Base-by-base conservation (phyloP, 1,140 invertebrate genomes). In the Monochamus saltuarius region DNA sequence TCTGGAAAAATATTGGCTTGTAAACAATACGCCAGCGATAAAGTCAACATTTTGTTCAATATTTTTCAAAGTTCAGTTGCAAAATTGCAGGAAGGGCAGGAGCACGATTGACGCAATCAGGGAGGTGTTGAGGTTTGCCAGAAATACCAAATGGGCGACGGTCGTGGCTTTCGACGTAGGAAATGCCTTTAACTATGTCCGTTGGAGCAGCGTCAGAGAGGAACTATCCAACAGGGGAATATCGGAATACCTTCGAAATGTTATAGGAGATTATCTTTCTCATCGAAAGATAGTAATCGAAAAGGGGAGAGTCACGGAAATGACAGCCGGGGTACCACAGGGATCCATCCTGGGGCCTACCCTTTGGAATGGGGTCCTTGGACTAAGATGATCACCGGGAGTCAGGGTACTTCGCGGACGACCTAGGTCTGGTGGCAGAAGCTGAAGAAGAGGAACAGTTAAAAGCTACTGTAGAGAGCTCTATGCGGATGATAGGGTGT, bases 331-430 rank as follows among this genome's bases (percentile, higher is more conserved):
- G 2, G 22, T 29, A 3, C 6, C 22, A 2, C 22, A 29, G 78
- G 78, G 78, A 0, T 81, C 77, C 0, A 71, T 79, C 0, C 51
- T 79, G 13, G 16, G 16, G 6, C 40, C 16, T 0, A 42, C 13
- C 1, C 40, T 7, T 7, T 1, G 13, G 16, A 7, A 42, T 16
- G 40, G 16, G n/a, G 40, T 42, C 11, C n/a, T 42, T 6, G n/a
- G 16, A 7, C 7, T 42, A 13, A 9, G 7, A 7, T 9, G 40
- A 2, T 10, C 11, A 42, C 7, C 34, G n/a, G 72, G 64, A 2
- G 11, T 42, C 10, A 42, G 1, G 7, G 1, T 11, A 7, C 40
- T 14, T 6, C 7, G 40, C 11, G 7, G 40, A 42, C 16, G n/a
- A 42, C 11, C 13, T 9, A n/a, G 40, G 7, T 2, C 13, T 67